These are phyloP conservation scores for Tinamus guttatus DNA, from an alignment of 2,113 vertebrate species.

Conservation along the genomic window DNA sequence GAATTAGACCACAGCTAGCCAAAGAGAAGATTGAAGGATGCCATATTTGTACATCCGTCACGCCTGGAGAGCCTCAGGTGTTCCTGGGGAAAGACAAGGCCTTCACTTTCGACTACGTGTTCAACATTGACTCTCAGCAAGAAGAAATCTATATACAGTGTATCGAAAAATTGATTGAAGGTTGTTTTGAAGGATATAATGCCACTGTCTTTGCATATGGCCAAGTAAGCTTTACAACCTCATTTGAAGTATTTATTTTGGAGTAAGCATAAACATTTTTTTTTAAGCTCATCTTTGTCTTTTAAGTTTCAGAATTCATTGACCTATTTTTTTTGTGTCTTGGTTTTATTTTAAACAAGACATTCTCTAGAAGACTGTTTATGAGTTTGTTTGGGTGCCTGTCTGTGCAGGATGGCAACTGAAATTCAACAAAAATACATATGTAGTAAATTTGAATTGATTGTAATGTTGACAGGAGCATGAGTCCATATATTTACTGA, in stretches of 20 bases:
- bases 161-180: slow-evolving; percentile 94
- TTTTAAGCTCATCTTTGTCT: not conserved
- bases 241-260: not conserved
- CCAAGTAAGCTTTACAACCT: slow-evolving; percentile 80
- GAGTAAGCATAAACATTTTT: not conserved
- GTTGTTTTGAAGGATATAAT: slow-evolving; percentile 97
- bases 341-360: not conserved
- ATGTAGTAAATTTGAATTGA: not conserved
- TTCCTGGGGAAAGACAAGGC: slow-evolving; percentile 97
- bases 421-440: not conserved
- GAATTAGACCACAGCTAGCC: slow-evolving; percentile 96
- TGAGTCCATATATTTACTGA: not conserved
- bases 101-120: slow-evolving; percentile 96
- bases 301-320: not conserved
- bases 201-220: slow-evolving; percentile 98
- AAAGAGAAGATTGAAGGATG: slow-evolving; percentile 98
- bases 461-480: not conserved
- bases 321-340: not conserved
- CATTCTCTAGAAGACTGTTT: not conserved
- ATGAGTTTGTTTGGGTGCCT: not conserved
- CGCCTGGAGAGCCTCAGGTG: slow-evolving; percentile 94
- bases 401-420: not conserved
- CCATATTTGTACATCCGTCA: slow-evolving; percentile 96
- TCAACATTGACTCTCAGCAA: slow-evolving; percentile 92
- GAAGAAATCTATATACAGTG: slow-evolving; percentile 89